Conservation (phyloP, 2,113 vertebrate genomes). For the Saiga tatarica region DNA sequence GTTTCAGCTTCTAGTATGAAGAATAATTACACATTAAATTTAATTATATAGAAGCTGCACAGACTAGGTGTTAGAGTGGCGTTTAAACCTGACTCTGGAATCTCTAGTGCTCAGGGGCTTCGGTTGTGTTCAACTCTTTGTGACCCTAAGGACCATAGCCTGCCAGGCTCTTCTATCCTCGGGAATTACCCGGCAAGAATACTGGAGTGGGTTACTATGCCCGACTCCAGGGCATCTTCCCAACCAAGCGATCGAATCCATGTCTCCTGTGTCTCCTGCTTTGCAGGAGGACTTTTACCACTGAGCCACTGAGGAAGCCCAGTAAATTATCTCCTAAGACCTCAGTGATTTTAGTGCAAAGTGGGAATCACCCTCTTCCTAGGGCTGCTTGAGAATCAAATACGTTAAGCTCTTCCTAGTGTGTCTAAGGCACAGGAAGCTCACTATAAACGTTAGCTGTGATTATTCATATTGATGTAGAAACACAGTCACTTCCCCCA, state of each 20-base stretch:
- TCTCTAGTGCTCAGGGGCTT: background rate
- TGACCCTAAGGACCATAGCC: background rate
- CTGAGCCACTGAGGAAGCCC: background rate
- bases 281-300: background rate
- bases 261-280: background rate
- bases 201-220: background rate
- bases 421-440: background rate
- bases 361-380: background rate
- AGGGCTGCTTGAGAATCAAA: background rate
- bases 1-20: background rate
- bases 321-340: background rate
- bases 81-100: background rate
- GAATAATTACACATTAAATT: background rate
- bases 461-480: background rate
- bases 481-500: background rate
- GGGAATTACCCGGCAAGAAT: background rate
- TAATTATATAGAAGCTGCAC: background rate
- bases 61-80: background rate
- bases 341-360: background rate
- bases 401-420: background rate
- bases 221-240: background rate
- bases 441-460: background rate
- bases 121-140: background rate
- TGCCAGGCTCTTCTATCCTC: background rate
- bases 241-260: fast-evolving